Evolutionary conservation across 2,888 invertebrate genomes (phyloP).

Genomic region (Bellardia pandia): DNA sequence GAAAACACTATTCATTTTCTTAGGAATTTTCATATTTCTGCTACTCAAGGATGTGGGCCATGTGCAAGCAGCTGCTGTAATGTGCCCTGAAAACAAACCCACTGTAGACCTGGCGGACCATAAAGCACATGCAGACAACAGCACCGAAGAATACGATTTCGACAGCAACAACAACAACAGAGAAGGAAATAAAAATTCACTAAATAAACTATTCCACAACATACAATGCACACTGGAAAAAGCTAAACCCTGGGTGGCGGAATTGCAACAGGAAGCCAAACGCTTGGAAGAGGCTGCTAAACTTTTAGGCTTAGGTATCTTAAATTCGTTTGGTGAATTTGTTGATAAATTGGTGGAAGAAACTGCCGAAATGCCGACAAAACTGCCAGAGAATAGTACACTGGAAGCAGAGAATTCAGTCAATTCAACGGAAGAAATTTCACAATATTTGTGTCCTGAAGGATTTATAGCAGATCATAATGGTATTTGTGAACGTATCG

Average conservation of each 20-base stretch:
- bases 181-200: slow-evolving; percentile 74
- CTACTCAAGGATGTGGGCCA: slow-evolving; percentile 7
- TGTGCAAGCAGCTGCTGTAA: slow-evolving; percentile 47
- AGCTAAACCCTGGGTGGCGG: slow-evolving; percentile 81
- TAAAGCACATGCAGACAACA: slow-evolving; percentile 9
- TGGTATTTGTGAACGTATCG: slow-evolving; percentile 74
- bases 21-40: slow-evolving; percentile 24
- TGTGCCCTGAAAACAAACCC: slow-evolving; percentile 29
- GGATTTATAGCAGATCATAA: slow-evolving; percentile 74
- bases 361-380: neutral
- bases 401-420: neutral
- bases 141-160: slow-evolving; percentile 2
- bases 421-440: slow-evolving; percentile 48
- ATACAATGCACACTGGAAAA: slow-evolving; percentile 81
- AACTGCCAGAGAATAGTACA: neutral
- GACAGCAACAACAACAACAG: slow-evolving; percentile 17
- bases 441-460: slow-evolving; percentile 72
- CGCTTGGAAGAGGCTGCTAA: slow-evolving; percentile 80
- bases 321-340: slow-evolving; percentile 77
- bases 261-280: slow-evolving; percentile 81
- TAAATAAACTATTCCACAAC: slow-evolving; percentile 79
- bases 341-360: slow-evolving; percentile 75
- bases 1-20: slow-evolving; percentile 34
- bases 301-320: slow-evolving; percentile 77
- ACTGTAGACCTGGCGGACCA: slow-evolving; percentile 6